Percentiles rank a stretch among this genome's conserved stretches.
These are phyloP conservation scores for Athene cunicularia DNA, from an alignment of 2,113 vertebrate species.

Conservation along the genomic window DNA sequence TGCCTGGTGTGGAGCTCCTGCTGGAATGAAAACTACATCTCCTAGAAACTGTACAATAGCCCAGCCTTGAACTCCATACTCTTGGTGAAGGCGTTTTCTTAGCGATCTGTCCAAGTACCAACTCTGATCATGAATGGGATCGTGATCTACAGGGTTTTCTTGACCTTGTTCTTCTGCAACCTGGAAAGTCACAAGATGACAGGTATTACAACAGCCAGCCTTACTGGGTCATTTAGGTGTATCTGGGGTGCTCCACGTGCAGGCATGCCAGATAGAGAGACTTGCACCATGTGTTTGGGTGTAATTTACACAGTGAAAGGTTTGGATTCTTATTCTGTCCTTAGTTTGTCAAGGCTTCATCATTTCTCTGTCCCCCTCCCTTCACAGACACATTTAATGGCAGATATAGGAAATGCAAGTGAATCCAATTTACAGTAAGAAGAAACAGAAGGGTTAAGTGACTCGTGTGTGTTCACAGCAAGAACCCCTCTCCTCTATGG, in stretches of 20 bases:
- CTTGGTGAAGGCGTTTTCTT: slow-evolving; percentile 79
- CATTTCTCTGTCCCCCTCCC: background rate
- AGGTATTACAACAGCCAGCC: background rate
- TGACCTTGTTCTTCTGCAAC: slow-evolving; percentile 83
- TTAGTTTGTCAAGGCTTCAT: background rate
- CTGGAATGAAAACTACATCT: slow-evolving; percentile 84
- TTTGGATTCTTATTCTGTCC: background rate
- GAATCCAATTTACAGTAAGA: background rate
- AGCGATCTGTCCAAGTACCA: slow-evolving; percentile 80
- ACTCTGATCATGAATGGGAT: slow-evolving; percentile 84
- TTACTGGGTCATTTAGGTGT: background rate
- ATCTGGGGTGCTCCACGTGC: fast-evolving
- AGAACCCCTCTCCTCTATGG: fast-evolving
- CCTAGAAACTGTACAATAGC: slow-evolving; percentile 85
- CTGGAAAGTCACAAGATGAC: slow-evolving; percentile 32
- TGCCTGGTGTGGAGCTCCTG: slow-evolving; percentile 84
- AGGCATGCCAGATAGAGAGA: fast-evolving
- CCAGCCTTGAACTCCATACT: slow-evolving; percentile 84
- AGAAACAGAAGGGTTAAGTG: background rate
- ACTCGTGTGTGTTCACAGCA: fast-evolving
- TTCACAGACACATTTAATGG: background rate
- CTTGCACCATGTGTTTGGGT: fast-evolving
- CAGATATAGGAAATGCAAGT: background rate
- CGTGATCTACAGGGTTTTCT: slow-evolving; percentile 81
- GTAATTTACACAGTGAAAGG: fast-evolving